Percentiles rank a stretch among this genome's conserved stretches.
Evolutionary conservation across 1,140 invertebrate genomes (phyloP).

Genomic region (Teleogryllus occipitalis): DNA sequence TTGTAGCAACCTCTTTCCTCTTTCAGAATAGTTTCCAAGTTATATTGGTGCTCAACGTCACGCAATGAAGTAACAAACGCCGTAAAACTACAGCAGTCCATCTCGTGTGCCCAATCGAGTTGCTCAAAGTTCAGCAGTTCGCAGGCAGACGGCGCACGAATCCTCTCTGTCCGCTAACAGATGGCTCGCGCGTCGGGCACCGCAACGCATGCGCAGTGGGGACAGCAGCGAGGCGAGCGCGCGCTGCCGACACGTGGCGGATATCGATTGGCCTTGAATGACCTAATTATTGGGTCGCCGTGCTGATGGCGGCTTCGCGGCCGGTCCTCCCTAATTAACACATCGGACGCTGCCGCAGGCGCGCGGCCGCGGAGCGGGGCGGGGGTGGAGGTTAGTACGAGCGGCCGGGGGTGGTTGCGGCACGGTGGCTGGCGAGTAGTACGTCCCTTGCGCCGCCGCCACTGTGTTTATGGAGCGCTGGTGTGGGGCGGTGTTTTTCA

Average conservation of each 20-base stretch:
- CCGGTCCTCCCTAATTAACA: neutral
- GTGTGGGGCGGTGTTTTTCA: neutral
- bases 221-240: too few species aligned
- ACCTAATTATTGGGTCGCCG: neutral
- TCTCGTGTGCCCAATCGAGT: too few species aligned
- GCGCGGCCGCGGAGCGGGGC: too few species aligned
- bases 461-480: neutral
- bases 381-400: neutral
- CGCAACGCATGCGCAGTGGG: neutral
- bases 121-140: neutral
- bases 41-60: too few species aligned
- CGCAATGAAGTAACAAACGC: too few species aligned
- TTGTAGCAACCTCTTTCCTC: too few species aligned
- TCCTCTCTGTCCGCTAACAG: too few species aligned
- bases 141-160: neutral
- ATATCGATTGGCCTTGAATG: conserved; percentile 4
- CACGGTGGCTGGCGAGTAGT: neutral
- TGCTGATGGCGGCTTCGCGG: neutral
- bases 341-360: neutral
- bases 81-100: too few species aligned
- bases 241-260: neutral
- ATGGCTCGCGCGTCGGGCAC: neutral
- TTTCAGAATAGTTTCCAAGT: too few species aligned
- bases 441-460: too few species aligned
- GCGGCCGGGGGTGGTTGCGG: neutral